These are phyloP conservation scores for Austrolebias charrua DNA, from an alignment of 2,797 vertebrate genomes.

Conservation along the genomic window DNA sequence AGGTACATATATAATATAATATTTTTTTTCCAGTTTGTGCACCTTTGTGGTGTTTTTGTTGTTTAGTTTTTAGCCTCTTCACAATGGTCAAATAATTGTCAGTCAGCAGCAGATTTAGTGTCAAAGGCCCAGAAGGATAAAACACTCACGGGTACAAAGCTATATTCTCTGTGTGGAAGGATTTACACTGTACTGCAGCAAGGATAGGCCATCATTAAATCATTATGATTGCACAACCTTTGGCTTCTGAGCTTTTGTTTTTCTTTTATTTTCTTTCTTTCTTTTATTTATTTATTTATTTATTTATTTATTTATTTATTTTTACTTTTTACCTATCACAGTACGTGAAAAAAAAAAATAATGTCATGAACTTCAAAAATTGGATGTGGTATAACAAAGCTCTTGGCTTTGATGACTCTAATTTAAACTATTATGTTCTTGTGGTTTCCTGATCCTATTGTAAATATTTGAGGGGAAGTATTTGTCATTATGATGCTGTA, in stretches of 20 bases:
- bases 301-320: too few species aligned
- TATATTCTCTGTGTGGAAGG: constrained; percentile 64
- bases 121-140: constrained; percentile 55
- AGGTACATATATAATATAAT: not conserved
- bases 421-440: constrained; percentile 82
- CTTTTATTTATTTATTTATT: too few species aligned
- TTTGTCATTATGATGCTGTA: constrained; percentile 81
- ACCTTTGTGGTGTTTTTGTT: constrained; percentile 46
- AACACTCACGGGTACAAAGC: constrained; percentile 63
- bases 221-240: constrained; percentile 73
- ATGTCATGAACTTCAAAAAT: constrained; percentile 56
- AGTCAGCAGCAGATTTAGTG: constrained; percentile 67
- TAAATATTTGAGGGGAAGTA: constrained; percentile 85
- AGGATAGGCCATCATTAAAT: constrained; percentile 71
- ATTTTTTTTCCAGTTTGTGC: constrained; percentile 25
- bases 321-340: constrained; percentile 45
- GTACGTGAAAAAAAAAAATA: constrained; percentile 47
- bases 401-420: constrained; percentile 71
- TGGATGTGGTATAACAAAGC: constrained; percentile 65
- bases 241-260: constrained; percentile 50
- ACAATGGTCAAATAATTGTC: constrained; percentile 69
- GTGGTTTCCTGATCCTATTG: constrained; percentile 78
- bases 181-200: constrained; percentile 71
- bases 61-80: constrained; percentile 52
- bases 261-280: not conserved